Evolutionary conservation across 2,797 vertebrate genomes (phyloP), one percentile per base, ranked within the genome.

Genomic region (Sebastiscus tertius): DNA sequence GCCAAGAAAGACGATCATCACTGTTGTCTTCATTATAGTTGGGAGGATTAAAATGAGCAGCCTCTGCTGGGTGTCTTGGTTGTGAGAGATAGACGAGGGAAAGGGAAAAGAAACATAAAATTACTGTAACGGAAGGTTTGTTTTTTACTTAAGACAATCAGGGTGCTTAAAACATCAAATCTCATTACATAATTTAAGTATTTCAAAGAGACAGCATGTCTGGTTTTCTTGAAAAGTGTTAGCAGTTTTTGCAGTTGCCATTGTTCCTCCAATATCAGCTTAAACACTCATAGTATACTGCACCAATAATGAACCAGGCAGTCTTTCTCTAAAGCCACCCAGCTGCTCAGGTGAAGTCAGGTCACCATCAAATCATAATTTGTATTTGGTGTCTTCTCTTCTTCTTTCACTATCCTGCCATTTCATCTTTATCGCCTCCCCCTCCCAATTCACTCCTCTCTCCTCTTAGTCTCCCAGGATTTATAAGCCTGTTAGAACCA

Each of bases 41-140:
- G 56, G 52, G n/a, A 67, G 83, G 75, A 83, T 84, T 90, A 79
- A 68, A 87, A 72, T 10, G 34, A 66, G 77, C 31, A 81, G 64
- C 61, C 3, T 1, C 69, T 54, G 69, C 77, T 70, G 58, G 64
- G 61, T 72, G 73, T 79, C 52, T 76, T 65, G 65, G 36, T 68
- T 64, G 5, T 75, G 24, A 42, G 46, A 62, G 72, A 82, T 52
- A 61, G 73, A 85, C 31, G 12, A 55, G 34, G 20, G 26, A 33
- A 75, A 34, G 29, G 27, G 22, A 80, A 80, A 31, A 70, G 26
- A 58, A 71, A 59, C 14, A 2, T 8, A 7, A 60, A 68, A 75
- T 4, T 5, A 36, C 49, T 56, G 5, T 22, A 67, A 84, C 63
- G 6, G 16, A 60, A 46, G 8, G 16, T 54, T 74, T 68, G 16